phyloP scores from a whole-genome alignment of 2,888 invertebrate genomes.

The Dasypolia templi region DNA sequence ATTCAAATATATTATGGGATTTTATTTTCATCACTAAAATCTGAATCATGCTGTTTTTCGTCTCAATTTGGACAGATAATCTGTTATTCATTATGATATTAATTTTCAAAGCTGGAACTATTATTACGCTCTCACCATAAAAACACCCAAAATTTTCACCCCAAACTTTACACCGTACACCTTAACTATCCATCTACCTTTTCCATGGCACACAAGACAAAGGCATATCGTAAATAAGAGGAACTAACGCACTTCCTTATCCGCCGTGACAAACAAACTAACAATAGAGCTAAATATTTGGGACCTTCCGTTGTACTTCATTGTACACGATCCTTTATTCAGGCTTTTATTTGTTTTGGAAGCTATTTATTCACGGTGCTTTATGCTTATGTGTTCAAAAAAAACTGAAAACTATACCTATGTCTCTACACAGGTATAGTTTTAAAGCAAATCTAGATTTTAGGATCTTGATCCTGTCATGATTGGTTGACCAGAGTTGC shows the following conservation, averaged over 20 bases:
- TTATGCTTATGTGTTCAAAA: not conserved
- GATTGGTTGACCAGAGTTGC: not conserved
- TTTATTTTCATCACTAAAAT: too few relatives aligned
- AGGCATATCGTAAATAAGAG: constrained; percentile 69
- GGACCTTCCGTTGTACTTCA: constrained; percentile 67
- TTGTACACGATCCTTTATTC: constrained; percentile 56
- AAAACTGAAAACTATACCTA: not conserved
- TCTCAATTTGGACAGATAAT: not conserved
- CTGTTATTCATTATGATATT: not conserved
- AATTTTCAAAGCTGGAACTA: not conserved
- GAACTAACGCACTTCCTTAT: constrained; percentile 76
- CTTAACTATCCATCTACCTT: constrained; percentile 52
- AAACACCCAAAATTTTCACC: constrained; percentile 25
- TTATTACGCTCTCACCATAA: not conserved
- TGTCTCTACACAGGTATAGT: too few relatives aligned
- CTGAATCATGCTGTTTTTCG: not conserved
- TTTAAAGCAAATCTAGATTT: too few relatives aligned
- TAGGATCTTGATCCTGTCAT: not conserved
- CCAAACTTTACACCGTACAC: constrained; percentile 24
- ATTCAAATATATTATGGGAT: too few relatives aligned
- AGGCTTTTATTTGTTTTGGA: constrained; percentile 26
- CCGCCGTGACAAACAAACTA: constrained; percentile 68
- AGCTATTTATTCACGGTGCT: constrained; percentile 25
- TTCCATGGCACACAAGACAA: constrained; percentile 46
- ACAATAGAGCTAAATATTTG: constrained; percentile 66